phyloP scores from a whole-genome alignment of 92 coral and sea anemone species.

The Palythoa grandiflora region DNA sequence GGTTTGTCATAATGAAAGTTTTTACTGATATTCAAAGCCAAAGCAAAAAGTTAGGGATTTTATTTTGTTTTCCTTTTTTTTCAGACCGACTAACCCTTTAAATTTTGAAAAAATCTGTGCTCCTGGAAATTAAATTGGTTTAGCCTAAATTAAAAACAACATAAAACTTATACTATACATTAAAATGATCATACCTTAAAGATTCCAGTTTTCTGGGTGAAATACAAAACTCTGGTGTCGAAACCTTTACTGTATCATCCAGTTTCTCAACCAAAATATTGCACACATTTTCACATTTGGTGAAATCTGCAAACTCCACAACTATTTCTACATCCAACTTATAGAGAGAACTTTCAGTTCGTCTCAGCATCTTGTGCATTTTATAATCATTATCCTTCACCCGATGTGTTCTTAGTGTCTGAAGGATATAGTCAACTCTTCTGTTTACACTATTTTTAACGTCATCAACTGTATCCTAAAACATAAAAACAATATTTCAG shows the following conservation, averaged over 20 bases:
- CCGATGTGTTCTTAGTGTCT: constrained; percentile 84
- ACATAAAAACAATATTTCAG: background rate
- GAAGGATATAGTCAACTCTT: constrained; percentile 90
- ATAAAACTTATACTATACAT: too few species aligned
- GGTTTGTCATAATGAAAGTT: too few species aligned
- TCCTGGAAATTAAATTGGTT: too few species aligned
- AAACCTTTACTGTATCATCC: constrained; percentile 85
- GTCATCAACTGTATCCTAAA: constrained; percentile 92
- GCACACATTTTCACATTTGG: constrained; percentile 92
- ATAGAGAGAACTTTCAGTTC: constrained; percentile 70
- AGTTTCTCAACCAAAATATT: constrained; percentile 96
- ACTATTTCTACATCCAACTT: constrained; percentile 78
- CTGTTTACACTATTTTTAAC: constrained; percentile 96
- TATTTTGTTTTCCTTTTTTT: too few species aligned
- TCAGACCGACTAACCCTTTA: too few species aligned
- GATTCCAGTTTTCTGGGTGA: constrained; percentile 81
- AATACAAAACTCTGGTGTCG: constrained; percentile 80
- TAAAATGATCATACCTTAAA: constrained; percentile 66
- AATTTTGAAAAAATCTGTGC: too few species aligned
- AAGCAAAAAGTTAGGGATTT: too few species aligned
- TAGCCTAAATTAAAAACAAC: too few species aligned
- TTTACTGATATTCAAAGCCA: too few species aligned
- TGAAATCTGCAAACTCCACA: constrained; percentile 84
- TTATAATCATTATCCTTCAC: constrained; percentile 76
- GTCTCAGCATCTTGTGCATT: constrained; percentile 77